Evolutionary conservation across 2,888 invertebrate genomes (phyloP).

Genomic region (Carpatolechia fugitivella): DNA sequence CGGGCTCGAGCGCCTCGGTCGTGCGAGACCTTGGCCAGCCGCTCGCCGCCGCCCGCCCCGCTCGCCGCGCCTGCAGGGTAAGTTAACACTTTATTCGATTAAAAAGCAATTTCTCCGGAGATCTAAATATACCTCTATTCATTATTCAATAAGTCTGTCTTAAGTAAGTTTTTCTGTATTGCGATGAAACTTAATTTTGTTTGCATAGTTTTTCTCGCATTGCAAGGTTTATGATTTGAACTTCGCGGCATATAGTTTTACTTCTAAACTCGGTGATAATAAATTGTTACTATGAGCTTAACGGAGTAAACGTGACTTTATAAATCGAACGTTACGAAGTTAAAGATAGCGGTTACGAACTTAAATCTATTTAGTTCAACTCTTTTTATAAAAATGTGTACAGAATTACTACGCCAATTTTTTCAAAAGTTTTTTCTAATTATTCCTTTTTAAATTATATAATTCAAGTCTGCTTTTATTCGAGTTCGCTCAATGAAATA

Average conservation of each 20-base stretch:
- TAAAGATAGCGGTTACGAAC: too few species aligned
- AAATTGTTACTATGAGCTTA: too few species aligned
- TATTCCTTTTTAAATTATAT: too few species aligned
- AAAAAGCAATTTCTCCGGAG: constrained; percentile 73
- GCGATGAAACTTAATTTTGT: background rate
- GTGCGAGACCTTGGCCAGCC: constrained; percentile 52
- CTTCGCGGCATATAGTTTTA: background rate
- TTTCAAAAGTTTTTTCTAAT: too few species aligned
- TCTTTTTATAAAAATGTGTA: background rate
- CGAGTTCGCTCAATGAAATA: background rate
- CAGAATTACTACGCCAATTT: background rate
- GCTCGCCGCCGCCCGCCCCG: constrained; percentile 35
- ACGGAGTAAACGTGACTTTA: too few species aligned
- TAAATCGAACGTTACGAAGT: too few species aligned
- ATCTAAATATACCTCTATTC: constrained; percentile 30
- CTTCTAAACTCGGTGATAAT: background rate
- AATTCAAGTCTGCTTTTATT: background rate
- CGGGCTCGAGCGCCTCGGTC: constrained; percentile 62
- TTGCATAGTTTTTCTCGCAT: background rate
- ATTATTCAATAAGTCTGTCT: constrained; percentile 11
- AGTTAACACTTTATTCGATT: constrained; percentile 74
- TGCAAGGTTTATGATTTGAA: background rate
- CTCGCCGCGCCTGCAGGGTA: constrained; percentile 62
- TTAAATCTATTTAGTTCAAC: too few species aligned
- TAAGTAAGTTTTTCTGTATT: constrained; percentile 4